Evolutionary conservation across 2,888 invertebrate genomes (phyloP).

Genomic region (Drosophila anceps): DNA sequence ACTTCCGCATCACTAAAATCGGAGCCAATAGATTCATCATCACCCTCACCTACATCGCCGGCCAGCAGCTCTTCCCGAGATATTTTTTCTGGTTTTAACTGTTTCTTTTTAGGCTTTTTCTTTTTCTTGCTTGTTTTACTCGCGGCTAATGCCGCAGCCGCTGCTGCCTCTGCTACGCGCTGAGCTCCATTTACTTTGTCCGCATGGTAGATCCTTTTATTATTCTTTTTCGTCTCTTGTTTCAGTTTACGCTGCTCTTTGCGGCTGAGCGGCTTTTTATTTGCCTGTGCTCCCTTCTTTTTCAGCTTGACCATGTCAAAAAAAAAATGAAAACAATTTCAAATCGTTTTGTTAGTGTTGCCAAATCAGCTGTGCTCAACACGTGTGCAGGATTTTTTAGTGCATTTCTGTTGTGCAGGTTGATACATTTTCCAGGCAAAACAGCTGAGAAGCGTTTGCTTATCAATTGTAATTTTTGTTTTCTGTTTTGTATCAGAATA

Average conservation of each 20-base stretch:
- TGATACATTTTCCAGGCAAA: constrained; percentile 22
- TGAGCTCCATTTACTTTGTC: constrained; percentile 74
- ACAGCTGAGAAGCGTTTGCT: constrained; percentile 33
- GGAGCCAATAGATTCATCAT: constrained; percentile 81
- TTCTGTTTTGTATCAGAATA: constrained; percentile 30
- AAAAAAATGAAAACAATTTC: constrained; percentile 10
- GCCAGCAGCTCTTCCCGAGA: constrained; percentile 66
- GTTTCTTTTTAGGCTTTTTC: constrained; percentile 36
- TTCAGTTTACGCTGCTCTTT: constrained; percentile 91
- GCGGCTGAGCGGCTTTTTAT: constrained; percentile 85
- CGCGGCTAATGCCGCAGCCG: constrained; percentile 49
- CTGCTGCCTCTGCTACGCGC: constrained; percentile 68
- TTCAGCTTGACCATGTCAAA: constrained; percentile 69
- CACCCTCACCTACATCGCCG: constrained; percentile 61
- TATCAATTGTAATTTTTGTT: constrained; percentile 1
- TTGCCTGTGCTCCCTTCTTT: constrained; percentile 26
- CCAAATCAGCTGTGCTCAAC: constrained; percentile 55
- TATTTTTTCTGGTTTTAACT: constrained; percentile 67
- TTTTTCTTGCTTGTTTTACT: constrained; percentile 34
- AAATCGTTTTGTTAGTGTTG: constrained; percentile 43
- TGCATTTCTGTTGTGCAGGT: constrained; percentile 17
- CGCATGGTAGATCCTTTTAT: constrained; percentile 82
- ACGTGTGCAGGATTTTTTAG: constrained; percentile 55
- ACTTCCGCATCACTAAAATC: constrained; percentile 83
- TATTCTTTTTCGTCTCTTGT: constrained; percentile 89